Evolutionary conservation across 1,140 invertebrate genomes (phyloP).

Genomic region (Hyposmocoma kahamanoa): DNA sequence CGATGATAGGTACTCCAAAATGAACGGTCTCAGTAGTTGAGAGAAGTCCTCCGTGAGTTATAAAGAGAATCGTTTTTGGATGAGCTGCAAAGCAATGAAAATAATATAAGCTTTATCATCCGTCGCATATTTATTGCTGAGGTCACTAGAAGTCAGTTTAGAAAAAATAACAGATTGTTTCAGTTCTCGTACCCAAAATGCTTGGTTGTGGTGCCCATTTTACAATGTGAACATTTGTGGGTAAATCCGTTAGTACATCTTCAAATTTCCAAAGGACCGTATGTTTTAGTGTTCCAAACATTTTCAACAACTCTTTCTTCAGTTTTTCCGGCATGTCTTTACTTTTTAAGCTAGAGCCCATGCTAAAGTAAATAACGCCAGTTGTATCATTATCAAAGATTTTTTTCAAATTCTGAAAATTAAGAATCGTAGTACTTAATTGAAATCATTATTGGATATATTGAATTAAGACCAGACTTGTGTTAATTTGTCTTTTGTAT

Average conservation of each 20-base stretch:
- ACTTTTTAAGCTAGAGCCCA: neutral
- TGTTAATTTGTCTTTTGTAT: too few relatives aligned
- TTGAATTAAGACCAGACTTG: too few relatives aligned
- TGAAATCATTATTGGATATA: too few relatives aligned
- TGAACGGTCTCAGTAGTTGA: conserved; percentile 78
- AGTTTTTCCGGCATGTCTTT: conserved; percentile 4
- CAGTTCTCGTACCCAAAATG: conserved; percentile 16
- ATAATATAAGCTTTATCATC: too few relatives aligned
- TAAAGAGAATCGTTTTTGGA: conserved; percentile 75
- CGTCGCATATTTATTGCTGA: too few relatives aligned
- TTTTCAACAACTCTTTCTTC: conserved; percentile 12
- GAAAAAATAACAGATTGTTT: too few relatives aligned
- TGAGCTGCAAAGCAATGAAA: conserved; percentile 77
- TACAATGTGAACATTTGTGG: conserved; percentile 34
- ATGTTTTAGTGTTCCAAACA: neutral
- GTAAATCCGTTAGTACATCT: conserved; percentile 17
- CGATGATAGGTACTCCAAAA: conserved; percentile 77
- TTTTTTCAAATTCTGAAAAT: conserved; percentile 45
- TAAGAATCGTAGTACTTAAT: too few relatives aligned
- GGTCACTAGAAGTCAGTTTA: too few relatives aligned
- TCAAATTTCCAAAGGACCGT: neutral
- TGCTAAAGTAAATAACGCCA: neutral
- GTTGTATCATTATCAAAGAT: conserved; percentile 55
- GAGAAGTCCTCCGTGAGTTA: conserved; percentile 79
- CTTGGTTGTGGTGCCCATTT: conserved; percentile 37